Base-by-base conservation (phyloP, 2,113 vertebrate genomes). In the Zapornia atra region DNA sequence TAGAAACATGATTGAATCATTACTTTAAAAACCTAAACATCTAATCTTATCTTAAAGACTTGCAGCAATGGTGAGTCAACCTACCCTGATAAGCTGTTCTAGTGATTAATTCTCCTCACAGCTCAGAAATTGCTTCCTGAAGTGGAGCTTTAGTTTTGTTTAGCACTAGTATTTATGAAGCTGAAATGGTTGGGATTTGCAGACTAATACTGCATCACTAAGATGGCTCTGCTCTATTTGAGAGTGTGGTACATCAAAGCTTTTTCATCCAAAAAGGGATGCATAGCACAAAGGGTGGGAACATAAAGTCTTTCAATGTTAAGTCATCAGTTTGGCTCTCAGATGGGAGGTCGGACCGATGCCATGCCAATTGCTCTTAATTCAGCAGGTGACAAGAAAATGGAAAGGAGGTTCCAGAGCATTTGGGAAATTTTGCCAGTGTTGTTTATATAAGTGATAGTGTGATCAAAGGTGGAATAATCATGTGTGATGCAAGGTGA, bases 21-120 rank as follows among this genome's bases (percentile, higher is more conserved):
- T 50, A 91, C 53, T 89, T 96, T 0, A 46, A 77, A 61, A 61
- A 88, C 89, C 70, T 64, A 51, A 31, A 36, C 22, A 59, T 90
- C 88, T 95, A 91, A 95, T 96, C 96, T 96, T 92, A 91, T 96
- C 89, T 96, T 94, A 57, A 94, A 95, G 94, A 96, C 81, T 94
- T 96, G 33, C 40, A 96, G 95, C 84, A 92, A 94, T 95, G 57
- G 94, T 97, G 95, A 96, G 91, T 96, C 95, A 96, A 96, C 94
- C 91, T 97, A 96, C 94, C 93, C 91, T 84, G 86, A 96, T 97
- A 97, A 96, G 94, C 91, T 92, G 83, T 95, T 92, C 53, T 76
- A 85, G 89, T 95, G 81, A 97, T 97, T 96, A 96, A 92, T 97
- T 97, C 95, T 97, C 84, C 73, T 95, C 77, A 87, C 89, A 91